Conservation (phyloP, 2,797 vertebrate species). For the Pteropus rufus region DNA sequence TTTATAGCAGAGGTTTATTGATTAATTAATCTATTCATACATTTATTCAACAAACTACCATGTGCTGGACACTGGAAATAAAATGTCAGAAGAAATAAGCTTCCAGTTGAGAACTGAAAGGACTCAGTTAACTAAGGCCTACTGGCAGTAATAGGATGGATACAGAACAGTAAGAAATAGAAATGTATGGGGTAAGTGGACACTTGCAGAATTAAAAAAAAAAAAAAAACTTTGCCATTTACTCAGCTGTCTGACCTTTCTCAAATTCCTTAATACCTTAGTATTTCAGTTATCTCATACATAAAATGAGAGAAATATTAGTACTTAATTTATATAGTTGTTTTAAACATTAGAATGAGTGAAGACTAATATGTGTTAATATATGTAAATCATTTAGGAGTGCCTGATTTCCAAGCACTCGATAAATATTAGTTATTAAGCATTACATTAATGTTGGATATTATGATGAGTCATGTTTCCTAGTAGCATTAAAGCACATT, state of each 20-base stretch:
- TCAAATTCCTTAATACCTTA: not conserved
- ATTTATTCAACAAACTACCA: not conserved
- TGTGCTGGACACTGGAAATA: not conserved
- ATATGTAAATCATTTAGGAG: not conserved
- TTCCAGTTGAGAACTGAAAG: not conserved
- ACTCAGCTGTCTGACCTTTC: not conserved
- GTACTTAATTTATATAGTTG: not conserved
- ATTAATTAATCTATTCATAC: not conserved
- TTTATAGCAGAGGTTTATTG: not conserved
- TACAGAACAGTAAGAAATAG: not conserved
- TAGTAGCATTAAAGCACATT: not conserved
- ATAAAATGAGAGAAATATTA: not conserved
- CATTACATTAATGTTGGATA: not conserved
- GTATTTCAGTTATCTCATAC: not conserved
- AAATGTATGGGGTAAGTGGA: not conserved
- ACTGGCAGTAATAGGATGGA: not conserved
- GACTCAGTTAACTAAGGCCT: not conserved
- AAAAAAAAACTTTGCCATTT: not conserved
- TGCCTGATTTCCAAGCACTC: not conserved
- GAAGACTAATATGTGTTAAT: not conserved
- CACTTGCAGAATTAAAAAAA: not conserved
- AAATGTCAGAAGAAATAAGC: not conserved
- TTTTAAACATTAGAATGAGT: not conserved
- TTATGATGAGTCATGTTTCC: not conserved
- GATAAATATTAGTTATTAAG: conserved; percentile 34